Conservation (phyloP, 2,888 invertebrate genomes). For the Lumbricus terrestris region DNA sequence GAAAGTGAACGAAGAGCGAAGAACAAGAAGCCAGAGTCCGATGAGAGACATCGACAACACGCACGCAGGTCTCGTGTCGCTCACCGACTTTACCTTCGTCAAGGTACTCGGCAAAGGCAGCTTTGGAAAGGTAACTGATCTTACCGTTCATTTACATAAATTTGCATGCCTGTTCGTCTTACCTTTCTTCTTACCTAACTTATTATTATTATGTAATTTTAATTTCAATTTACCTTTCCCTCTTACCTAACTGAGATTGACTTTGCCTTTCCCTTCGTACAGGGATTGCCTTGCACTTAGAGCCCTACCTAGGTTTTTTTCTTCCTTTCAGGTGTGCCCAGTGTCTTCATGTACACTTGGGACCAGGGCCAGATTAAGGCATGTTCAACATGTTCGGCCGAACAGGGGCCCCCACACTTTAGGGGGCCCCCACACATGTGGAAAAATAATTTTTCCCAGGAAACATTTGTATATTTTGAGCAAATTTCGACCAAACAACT, state of each 20-base stretch:
- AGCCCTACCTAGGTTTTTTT: no score
- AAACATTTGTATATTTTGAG: no score
- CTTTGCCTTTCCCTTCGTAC: background rate
- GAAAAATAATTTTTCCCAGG: no score
- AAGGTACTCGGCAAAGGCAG: slow-evolving; percentile 98
- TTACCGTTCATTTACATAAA: no score
- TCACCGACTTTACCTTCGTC: slow-evolving; percentile 89
- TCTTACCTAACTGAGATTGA: background rate
- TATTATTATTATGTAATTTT: background rate
- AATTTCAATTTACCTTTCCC: background rate
- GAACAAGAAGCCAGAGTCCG: slow-evolving; percentile 9
- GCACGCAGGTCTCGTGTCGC: slow-evolving; percentile 23
- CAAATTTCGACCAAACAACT: no score
- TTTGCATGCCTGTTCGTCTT: no score
- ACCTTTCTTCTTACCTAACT: background rate
- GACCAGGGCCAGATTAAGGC: no score
- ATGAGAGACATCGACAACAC: background rate
- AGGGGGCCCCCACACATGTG: no score
- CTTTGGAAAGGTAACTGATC: slow-evolving; percentile 75
- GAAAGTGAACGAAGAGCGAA: background rate
- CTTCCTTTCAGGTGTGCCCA: no score
- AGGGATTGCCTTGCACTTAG: background rate
- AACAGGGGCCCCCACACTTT: no score
- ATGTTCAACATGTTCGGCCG: no score
- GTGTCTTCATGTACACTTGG: no score